phyloP scores from a whole-genome alignment of 2,113 vertebrate genomes.

The Rhegmatorhina hoffmannsi region DNA sequence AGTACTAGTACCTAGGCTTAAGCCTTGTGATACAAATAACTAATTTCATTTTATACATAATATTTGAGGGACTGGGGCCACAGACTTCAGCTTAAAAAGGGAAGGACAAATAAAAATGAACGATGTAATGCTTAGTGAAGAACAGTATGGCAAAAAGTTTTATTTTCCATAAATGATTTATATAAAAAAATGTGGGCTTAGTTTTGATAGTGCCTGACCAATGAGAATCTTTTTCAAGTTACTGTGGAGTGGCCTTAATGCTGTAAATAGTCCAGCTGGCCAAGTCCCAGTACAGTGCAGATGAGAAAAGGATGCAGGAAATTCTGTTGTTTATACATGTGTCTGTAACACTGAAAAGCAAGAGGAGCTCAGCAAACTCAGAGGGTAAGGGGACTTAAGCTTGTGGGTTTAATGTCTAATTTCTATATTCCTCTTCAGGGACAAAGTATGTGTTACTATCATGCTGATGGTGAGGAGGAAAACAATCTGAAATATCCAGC shows the following conservation, averaged over 20 bases:
- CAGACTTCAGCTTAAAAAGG: background rate
- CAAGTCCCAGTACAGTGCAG: conserved; percentile 61
- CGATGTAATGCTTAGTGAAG: background rate
- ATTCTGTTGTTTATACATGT: conserved; percentile 75
- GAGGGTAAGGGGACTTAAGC: conserved; percentile 71
- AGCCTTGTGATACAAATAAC: background rate
- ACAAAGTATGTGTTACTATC: background rate
- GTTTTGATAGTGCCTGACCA: conserved; percentile 72
- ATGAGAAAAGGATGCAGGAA: conserved; percentile 78
- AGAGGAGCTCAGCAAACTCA: conserved; percentile 44
- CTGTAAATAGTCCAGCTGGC: conserved; percentile 75
- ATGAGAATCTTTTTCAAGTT: conserved; percentile 64
- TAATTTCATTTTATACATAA: background rate
- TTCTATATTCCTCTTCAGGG: conserved; percentile 30
- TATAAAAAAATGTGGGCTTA: conserved; percentile 53
- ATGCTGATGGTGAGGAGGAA: background rate
- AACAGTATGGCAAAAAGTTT: background rate
- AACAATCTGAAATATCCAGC: background rate
- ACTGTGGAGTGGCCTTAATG: conserved; percentile 62
- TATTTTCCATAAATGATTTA: conserved; percentile 11
- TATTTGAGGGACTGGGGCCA: background rate
- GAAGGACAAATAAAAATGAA: background rate
- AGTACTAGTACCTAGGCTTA: background rate
- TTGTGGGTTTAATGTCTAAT: conserved; percentile 54
- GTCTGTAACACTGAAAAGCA: conserved; percentile 60